Evolutionary conservation across 1,140 invertebrate genomes (phyloP).

Genomic region (Nilaparvata lugens): DNA sequence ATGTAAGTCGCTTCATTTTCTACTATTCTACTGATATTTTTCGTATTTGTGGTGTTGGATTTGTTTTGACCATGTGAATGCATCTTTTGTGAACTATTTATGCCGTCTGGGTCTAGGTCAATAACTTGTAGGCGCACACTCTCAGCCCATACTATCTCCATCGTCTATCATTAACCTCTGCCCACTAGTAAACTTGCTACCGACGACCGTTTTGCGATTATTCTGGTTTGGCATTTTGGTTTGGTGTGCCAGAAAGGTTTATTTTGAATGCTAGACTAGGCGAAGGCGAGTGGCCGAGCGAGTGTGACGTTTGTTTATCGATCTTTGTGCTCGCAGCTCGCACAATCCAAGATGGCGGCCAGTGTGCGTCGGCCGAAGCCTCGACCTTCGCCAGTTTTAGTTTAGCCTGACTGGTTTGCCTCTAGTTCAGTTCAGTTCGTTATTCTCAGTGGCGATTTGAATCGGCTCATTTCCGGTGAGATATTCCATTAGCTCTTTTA

Average conservation of each 20-base stretch:
- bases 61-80: background rate
- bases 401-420: no score
- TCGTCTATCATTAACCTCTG: background rate
- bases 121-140: background rate
- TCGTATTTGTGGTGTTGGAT: background rate
- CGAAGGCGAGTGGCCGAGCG: background rate
- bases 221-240: background rate
- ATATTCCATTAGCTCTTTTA: no score
- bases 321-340: no score
- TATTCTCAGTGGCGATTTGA: no score
- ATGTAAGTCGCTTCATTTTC: background rate
- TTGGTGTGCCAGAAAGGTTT: background rate
- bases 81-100: background rate
- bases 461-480: no score
- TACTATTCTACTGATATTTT: background rate
- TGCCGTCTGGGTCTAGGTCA: slow-evolving; percentile 3
- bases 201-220: background rate
- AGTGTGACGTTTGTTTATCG: background rate
- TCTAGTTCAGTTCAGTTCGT: no score
- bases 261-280: no score
- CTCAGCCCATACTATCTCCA: background rate
- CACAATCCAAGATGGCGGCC: no score
- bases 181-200: background rate
- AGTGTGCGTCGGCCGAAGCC: no score
- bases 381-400: no score